Base-by-base conservation (phyloP, 2,113 vertebrate species). In the Puntigrus tetrazona region DNA sequence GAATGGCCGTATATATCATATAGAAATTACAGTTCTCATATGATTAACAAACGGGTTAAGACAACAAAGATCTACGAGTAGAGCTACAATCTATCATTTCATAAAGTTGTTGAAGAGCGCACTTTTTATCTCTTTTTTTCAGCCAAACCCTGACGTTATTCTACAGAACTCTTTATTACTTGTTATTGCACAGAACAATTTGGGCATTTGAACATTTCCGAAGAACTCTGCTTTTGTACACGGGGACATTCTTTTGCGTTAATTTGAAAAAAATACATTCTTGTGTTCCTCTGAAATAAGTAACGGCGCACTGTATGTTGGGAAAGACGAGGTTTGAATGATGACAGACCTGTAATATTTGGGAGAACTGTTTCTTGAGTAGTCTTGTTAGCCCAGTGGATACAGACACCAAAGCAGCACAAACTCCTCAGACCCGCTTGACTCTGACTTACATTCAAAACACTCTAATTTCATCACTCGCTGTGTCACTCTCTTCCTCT, bases 391-490 rank as follows among this genome's bases (percentile, higher is more conserved):
- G 36, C 69, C 36, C 69, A 25, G 22, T 72, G 20, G 36, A 72
- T 72, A 41, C 11, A 43, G 22, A 43, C 69, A 72, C 43, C 25
- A 47, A 14, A 45, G 41, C 5, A 47, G 13, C n/a, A 25, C 72
- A 45, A 50, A 50, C 43, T 74, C 25, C 43, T 47, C 43, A 29
- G 8, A 75, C 38, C 38, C 13, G 11, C n/a, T 27, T 6, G 0
- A 31, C 41, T 47, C 34, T 41, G 55, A 14, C 57, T 61, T 79
- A 43, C 77, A 63, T 63, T 63, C 22, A 79, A 43, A 79, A 41
- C 25, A 11, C 27, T 22, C 59, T 67, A 10, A 61, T 80, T 63
- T 67, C 78, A 65, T 63, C 78, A 80, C 38, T 67, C 27, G 16
- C 25, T 27, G 77, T 65, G 41, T 80, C 10, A 38, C 27, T 20